Percentiles rank a stretch among this genome's conserved stretches.
These are phyloP conservation scores for Thereva unica DNA, from an alignment of 2,888 invertebrate species.

Conservation along the genomic window DNA sequence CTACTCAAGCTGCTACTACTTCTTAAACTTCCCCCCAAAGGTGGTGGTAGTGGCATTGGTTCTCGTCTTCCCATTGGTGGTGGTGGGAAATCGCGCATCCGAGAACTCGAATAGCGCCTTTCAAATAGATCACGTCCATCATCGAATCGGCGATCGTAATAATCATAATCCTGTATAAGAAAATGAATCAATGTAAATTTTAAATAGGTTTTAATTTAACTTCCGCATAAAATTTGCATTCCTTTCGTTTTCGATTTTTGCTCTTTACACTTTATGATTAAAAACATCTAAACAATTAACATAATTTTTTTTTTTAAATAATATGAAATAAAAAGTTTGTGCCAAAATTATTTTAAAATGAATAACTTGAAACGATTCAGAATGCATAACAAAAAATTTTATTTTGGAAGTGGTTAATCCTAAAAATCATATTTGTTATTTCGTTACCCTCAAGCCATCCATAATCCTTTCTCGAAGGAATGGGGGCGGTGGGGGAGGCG, in stretches of 20 bases:
- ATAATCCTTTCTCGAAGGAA: constrained; percentile 91
- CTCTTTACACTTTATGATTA: neutral
- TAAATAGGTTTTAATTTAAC: neutral
- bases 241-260: neutral
- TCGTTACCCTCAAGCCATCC: constrained; percentile 82
- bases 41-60: constrained; percentile 78
- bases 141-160: constrained; percentile 81
- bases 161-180: constrained; percentile 62
- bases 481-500: constrained; percentile 85
- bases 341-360: constrained; percentile 5
- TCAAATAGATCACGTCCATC: constrained; percentile 80
- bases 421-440: constrained; percentile 41
- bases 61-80: constrained; percentile 76
- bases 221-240: constrained; percentile 17
- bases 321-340: neutral
- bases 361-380: constrained; percentile 34
- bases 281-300: constrained; percentile 42
- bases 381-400: constrained; percentile 47
- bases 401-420: constrained; percentile 42
- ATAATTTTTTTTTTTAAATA: constrained; percentile 34
- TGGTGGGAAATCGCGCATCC: constrained; percentile 64
- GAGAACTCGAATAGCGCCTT: constrained; percentile 69
- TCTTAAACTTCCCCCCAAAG: constrained; percentile 61
- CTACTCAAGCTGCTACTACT: constrained; percentile 65
- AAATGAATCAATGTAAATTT: constrained; percentile 8